These are phyloP conservation scores for Drosophila gaucha DNA, from an alignment of 2,888 invertebrate genomes.

Conservation along the genomic window DNA sequence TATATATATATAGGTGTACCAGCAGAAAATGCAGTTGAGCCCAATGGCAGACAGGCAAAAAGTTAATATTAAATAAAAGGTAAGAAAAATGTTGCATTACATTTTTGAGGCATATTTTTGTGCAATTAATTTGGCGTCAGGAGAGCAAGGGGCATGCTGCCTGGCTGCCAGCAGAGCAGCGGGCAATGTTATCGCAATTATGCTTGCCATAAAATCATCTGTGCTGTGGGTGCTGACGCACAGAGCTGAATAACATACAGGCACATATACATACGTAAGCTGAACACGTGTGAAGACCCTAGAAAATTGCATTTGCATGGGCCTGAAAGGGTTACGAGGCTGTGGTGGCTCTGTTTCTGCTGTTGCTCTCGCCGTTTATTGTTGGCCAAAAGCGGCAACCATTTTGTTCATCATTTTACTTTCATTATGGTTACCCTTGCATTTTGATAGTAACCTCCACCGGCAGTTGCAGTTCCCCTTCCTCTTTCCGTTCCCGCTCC, in stretches of 20 bases:
- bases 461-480: conserved; percentile 13
- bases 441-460: conserved; percentile 54
- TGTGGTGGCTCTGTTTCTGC: background rate
- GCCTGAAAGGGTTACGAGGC: conserved; percentile 2
- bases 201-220: conserved; percentile 34
- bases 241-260: conserved; percentile 19
- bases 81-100: conserved; percentile 20
- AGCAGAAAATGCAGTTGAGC: conserved; percentile 13
- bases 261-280: conserved; percentile 9
- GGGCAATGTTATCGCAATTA: conserved; percentile 57
- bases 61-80: conserved; percentile 51
- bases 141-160: background rate
- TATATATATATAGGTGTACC: conserved; percentile 2
- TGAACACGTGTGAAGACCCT: background rate
- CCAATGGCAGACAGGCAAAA: conserved; percentile 19
- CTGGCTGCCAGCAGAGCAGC: conserved; percentile 1
- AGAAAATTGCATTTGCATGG: conserved; percentile 40
- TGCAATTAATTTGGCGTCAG: conserved; percentile 59
- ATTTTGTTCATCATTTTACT: conserved; percentile 79
- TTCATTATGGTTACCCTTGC: conserved; percentile 81
- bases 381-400: conserved; percentile 45
- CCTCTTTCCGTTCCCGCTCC: background rate
- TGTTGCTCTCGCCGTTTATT: conserved; percentile 20
- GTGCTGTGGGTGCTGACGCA: background rate
- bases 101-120: conserved; percentile 66